Evolutionary conservation across 2,113 vertebrate species (phyloP), one percentile per base, ranked within the genome.

Genomic region (Calidris pygmaea): DNA sequence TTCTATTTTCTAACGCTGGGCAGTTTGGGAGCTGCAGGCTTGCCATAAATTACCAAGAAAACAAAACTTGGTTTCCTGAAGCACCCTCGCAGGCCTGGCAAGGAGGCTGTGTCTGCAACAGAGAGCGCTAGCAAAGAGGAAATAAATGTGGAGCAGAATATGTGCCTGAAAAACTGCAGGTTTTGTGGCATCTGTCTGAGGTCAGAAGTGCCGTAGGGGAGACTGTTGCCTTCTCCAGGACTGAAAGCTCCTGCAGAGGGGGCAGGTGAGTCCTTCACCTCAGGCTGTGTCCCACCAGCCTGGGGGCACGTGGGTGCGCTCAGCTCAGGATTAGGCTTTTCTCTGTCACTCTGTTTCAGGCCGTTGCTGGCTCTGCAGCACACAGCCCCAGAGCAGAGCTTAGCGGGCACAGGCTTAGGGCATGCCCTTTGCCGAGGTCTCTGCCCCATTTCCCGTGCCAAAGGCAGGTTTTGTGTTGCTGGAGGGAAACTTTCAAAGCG

Each of bases 11-110:
- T 71, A 53, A n/a, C 1, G 6, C 76, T 55, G 71, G 60, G 71
- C 70, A 74, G 88, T 73, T 91, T 39, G 62, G 34, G 62, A 94
- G 85, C 85, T 95, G 56, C 77, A 78, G 89, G 53, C 71, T 90
- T 90, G 87, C 60, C 45, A 58, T 96, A 89, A 96, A 93, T 93
- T 87, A 59, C 18, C 60, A 82, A 41, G 56, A 87, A 89, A 78
- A 71, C 58, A 63, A 56, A 78, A 45, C 45, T 62, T 62, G 55
- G 56, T 59, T 81, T 93, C 71, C 63, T 71, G 65, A 83, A 87
- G 84, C 62, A 72, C 55, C 70, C 67, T 93, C 2, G 10, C 58
- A 76, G 82, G 48, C 52, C 88, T 85, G 37, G n/a, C 6, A 13
- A n/a, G 62, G 77, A 80, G 79, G 23, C 43, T 60, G 16, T 30